Evolutionary conservation across 2,888 invertebrate genomes (phyloP).

Genomic region (Cybosia mesomella): DNA sequence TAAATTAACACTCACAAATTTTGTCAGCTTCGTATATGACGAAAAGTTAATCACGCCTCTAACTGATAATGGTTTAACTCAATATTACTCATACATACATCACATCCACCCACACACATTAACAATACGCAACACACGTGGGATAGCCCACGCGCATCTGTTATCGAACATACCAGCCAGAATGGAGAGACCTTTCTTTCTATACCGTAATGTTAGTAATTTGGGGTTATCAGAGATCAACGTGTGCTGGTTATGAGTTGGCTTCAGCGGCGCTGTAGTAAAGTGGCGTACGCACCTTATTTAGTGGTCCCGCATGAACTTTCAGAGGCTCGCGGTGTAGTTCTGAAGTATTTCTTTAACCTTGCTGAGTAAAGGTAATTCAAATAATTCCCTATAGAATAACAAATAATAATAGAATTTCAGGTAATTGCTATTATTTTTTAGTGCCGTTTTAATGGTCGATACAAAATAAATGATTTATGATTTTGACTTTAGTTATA

Average conservation of each 20-base stretch:
- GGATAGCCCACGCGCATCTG: constrained; percentile 56
- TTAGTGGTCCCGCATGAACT: constrained; percentile 61
- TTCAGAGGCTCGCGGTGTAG: constrained; percentile 56
- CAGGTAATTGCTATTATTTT: too few species aligned
- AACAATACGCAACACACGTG: constrained; percentile 45
- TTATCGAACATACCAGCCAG: constrained; percentile 43
- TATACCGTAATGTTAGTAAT: neutral
- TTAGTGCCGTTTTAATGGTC: too few species aligned
- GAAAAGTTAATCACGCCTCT: constrained; percentile 25
- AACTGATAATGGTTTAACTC: constrained; percentile 30
- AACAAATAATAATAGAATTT: neutral
- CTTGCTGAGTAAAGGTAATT: neutral
- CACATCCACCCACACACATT: constrained; percentile 48
- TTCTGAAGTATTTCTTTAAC: constrained; percentile 42
- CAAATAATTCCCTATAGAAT: neutral
- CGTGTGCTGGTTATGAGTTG: constrained; percentile 47
- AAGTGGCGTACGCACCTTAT: constrained; percentile 67
- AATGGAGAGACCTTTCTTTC: constrained; percentile 32
- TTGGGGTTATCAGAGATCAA: constrained; percentile 34
- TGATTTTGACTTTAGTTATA: too few species aligned
- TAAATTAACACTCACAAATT: too few species aligned
- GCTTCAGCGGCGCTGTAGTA: constrained; percentile 58
- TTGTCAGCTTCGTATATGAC: too few species aligned
- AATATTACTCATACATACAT: constrained; percentile 35
- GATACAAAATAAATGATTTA: too few species aligned